These are phyloP conservation scores for Silvanus unidentatus DNA, from an alignment of 2,888 invertebrate genomes.

Conservation along the genomic window DNA sequence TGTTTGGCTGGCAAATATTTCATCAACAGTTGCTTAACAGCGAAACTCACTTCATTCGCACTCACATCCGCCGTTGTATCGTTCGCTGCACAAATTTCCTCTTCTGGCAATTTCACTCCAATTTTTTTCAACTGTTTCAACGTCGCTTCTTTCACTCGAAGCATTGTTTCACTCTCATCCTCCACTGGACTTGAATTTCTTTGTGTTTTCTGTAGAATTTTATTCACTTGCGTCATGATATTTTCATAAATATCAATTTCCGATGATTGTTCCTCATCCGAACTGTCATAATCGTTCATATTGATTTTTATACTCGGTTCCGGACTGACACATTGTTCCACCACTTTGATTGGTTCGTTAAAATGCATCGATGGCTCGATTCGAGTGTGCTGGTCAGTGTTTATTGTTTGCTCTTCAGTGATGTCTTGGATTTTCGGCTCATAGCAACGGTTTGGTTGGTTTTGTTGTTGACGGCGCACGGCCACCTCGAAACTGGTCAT, in stretches of 20 bases:
- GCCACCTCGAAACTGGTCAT: slow-evolving; percentile 67
- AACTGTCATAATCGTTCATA: slow-evolving; percentile 47
- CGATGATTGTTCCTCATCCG: slow-evolving; percentile 45
- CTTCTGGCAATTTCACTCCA: slow-evolving; percentile 35
- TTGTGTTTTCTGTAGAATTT: slow-evolving; percentile 48
- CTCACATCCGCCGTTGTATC: too few species aligned
- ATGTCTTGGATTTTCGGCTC: slow-evolving; percentile 38
- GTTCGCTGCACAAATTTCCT: slow-evolving; percentile 20
- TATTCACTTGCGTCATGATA: slow-evolving; percentile 60
- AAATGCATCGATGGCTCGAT: slow-evolving; percentile 36
- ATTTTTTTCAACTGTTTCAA: slow-evolving; percentile 40
- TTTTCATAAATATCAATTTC: slow-evolving; percentile 61
- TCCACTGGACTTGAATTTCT: slow-evolving; percentile 19
- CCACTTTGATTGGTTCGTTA: slow-evolving; percentile 35
- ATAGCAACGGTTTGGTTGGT: slow-evolving; percentile 17
- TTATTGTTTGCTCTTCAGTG: slow-evolving; percentile 26
- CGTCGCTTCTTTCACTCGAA: slow-evolving; percentile 41
- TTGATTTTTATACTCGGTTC: slow-evolving; percentile 50
- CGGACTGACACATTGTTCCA: slow-evolving; percentile 45
- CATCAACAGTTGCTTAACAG: slow-evolving; percentile 52
- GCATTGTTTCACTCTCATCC: slow-evolving; percentile 28
- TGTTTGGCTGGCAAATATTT: slow-evolving; percentile 53
- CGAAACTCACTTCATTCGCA: slow-evolving; percentile 49
- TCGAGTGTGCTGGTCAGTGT: not conserved
- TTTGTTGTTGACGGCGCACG: slow-evolving; percentile 25